A percentile compares a stretch with the other conserved stretches of the same genome.
These are phyloP conservation scores for Rhagoletis pomonella DNA, from an alignment of 1,140 invertebrate species.

Conservation along the genomic window DNA sequence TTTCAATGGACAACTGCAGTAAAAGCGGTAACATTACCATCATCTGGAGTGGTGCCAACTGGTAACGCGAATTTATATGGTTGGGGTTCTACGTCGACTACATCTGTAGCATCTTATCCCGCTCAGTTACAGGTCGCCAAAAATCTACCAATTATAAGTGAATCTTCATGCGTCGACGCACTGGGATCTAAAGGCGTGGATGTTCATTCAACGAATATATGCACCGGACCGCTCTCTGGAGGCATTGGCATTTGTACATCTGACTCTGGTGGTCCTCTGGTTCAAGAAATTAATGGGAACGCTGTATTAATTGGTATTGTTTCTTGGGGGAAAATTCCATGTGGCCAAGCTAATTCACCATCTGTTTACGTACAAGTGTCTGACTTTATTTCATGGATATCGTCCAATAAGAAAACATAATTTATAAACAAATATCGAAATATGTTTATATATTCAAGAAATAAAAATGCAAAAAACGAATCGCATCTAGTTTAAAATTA, in stretches of 20 bases:
- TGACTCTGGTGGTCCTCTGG: conserved; percentile 75
- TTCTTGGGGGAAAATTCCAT: conserved; percentile 75
- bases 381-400: conserved; percentile 80
- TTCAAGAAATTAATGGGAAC: conserved; percentile 57
- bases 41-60: conserved; percentile 71
- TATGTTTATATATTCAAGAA: too few species aligned
- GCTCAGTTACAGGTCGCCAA: conserved; percentile 71
- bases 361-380: conserved; percentile 84
- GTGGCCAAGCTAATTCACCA: conserved; percentile 79
- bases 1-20: conserved; percentile 75
- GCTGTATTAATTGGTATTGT: conserved; percentile 73
- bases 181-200: conserved; percentile 69
- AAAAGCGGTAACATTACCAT: conserved; percentile 71
- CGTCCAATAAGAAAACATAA: conserved; percentile 60
- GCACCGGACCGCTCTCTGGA: conserved; percentile 75
- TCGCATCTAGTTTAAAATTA: too few species aligned
- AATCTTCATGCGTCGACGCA: conserved; percentile 63
- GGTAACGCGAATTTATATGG: conserved; percentile 74
- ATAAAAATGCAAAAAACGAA: too few species aligned
- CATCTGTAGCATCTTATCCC: conserved; percentile 68
- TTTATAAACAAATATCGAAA: neutral
- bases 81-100: conserved; percentile 75
- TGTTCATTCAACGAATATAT: conserved; percentile 75
- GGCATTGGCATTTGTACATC: conserved; percentile 75
- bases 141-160: conserved; percentile 67